Percentiles rank a stretch among this genome's conserved stretches.
These are phyloP conservation scores for Carassius auratus DNA, from an alignment of 2,113 vertebrate species.

Conservation along the genomic window DNA sequence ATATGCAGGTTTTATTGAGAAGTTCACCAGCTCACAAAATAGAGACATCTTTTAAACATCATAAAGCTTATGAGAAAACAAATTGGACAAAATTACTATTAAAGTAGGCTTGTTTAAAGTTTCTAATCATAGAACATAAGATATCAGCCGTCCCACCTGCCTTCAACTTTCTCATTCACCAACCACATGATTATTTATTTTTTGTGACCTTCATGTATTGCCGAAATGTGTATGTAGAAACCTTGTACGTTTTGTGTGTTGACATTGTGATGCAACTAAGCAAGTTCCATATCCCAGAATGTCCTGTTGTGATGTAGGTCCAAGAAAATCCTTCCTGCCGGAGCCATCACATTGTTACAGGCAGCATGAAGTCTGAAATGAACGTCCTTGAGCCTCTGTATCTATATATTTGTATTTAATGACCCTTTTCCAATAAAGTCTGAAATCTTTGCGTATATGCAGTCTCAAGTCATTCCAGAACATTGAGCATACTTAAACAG, in stretches of 20 bases:
- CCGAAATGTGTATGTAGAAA: conserved; percentile 34
- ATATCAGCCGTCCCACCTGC: background rate
- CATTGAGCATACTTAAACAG: background rate
- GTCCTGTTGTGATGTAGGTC: conserved; percentile 18
- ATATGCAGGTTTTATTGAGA: background rate
- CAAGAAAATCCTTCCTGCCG: conserved; percentile 14
- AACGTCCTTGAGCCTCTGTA: conserved; percentile 61
- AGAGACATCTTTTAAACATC: background rate
- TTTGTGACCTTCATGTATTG: conserved; percentile 15
- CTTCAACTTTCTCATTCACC: background rate
- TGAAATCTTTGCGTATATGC: conserved; percentile 61
- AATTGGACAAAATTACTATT: background rate
- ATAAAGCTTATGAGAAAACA: conserved; percentile 16
- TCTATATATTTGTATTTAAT: conserved; percentile 47
- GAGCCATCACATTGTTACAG: conserved; percentile 41
- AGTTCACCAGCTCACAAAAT: background rate
- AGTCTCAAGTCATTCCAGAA: background rate
- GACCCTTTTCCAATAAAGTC: conserved; percentile 65
- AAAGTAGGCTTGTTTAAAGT: background rate
- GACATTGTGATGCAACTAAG: conserved; percentile 30
- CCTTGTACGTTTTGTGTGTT: conserved; percentile 20
- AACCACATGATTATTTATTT: background rate
- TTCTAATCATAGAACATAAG: background rate
- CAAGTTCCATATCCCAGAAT: conserved; percentile 38
- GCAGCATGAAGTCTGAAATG: conserved; percentile 68